These are phyloP conservation scores for Grallaria varia DNA, from an alignment of 2,113 vertebrate species.

Conservation along the genomic window DNA sequence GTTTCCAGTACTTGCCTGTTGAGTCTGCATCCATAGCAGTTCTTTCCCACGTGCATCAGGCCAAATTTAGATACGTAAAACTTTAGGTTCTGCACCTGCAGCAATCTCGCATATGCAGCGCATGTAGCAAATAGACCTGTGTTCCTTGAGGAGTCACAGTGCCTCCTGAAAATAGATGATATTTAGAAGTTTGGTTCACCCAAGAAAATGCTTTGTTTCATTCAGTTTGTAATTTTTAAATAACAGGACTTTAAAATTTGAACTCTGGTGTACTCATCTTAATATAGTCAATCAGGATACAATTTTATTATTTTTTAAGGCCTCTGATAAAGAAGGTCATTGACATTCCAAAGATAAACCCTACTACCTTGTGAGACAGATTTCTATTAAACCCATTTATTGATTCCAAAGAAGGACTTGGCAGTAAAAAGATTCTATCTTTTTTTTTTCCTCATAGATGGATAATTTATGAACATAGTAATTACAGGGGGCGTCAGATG, in stretches of 20 bases:
- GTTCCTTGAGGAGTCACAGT: neutral
- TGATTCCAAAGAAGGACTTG: neutral
- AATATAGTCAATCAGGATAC: neutral
- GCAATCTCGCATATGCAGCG: neutral
- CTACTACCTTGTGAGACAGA: neutral
- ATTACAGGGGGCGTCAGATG: constrained; percentile 88
- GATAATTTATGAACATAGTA: constrained; percentile 87
- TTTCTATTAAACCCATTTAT: neutral
- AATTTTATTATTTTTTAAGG: neutral
- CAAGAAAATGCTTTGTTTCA: neutral
- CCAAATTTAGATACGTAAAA: neutral
- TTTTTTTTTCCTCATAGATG: constrained; percentile 73
- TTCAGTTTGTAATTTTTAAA: neutral
- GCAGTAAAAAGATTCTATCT: neutral
- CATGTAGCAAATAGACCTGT: neutral
- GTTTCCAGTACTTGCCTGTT: neutral
- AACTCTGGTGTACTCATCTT: neutral
- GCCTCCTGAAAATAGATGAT: neutral
- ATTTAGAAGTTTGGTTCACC: neutral
- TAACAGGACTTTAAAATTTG: neutral
- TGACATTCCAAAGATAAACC: neutral
- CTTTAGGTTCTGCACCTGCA: neutral
- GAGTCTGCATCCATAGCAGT: neutral
- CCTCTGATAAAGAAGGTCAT: neutral
- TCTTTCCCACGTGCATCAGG: neutral